A percentile compares a stretch with the other conserved stretches of the same genome.
Evolutionary conservation across 1,140 invertebrate genomes (phyloP).

Genomic region (Phenacoccus solenopsis): DNA sequence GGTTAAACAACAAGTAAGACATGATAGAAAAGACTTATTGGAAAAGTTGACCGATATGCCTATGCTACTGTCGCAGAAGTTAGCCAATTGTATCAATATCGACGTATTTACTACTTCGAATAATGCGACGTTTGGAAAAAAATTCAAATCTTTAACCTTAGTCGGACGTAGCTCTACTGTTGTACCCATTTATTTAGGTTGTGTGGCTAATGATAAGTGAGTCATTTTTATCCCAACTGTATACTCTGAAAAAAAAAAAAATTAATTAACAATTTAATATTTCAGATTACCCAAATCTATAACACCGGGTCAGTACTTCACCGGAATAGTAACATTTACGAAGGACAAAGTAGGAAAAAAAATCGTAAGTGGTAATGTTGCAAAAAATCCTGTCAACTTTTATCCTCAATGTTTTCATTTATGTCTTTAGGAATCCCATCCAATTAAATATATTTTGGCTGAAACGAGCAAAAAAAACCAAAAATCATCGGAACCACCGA

Average conservation of each 20-base stretch:
- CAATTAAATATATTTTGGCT: constrained; percentile 57
- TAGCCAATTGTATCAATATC: constrained; percentile 49
- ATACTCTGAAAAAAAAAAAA: neutral
- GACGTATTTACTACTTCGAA: constrained; percentile 43
- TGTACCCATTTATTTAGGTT: constrained; percentile 61
- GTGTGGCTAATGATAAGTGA: constrained; percentile 52
- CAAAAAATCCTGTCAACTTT: constrained; percentile 5
- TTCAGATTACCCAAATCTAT: constrained; percentile 43
- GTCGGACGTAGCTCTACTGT: constrained; percentile 44
- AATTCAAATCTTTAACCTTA: constrained; percentile 45
- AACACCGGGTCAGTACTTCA: constrained; percentile 51
- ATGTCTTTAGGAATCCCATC: constrained; percentile 40
- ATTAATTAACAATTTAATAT: neutral
- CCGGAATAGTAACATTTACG: constrained; percentile 61
- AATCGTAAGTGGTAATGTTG: constrained; percentile 35
- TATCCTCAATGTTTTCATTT: no score
- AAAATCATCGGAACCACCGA: constrained; percentile 29
- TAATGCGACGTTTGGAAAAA: constrained; percentile 62
- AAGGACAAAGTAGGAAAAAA: constrained; percentile 75
- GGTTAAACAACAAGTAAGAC: constrained; percentile 70
- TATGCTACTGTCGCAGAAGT: constrained; percentile 61
- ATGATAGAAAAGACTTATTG: constrained; percentile 74
- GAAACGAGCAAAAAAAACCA: constrained; percentile 45
- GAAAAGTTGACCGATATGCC: constrained; percentile 70
- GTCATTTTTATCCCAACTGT: constrained; percentile 4